Percentiles rank a stretch among this genome's conserved stretches.
Conservation (phyloP, 2,113 vertebrate species). For the Gavia stellata region DNA sequence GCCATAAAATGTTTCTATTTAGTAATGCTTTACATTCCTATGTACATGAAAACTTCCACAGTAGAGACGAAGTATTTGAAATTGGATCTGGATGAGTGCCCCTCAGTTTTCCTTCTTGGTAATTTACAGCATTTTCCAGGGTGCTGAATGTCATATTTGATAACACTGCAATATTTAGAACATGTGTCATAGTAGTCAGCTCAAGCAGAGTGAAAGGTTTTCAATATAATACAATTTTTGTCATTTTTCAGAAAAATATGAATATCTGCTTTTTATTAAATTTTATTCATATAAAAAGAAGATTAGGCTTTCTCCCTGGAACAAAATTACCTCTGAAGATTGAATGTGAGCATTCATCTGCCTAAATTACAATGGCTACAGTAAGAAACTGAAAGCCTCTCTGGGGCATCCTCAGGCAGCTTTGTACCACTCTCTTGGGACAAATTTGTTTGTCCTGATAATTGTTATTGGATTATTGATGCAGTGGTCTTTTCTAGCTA, state of each 20-base stretch:
- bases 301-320: not conserved
- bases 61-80: not conserved
- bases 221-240: not conserved
- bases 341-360: not conserved
- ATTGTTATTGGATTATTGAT: not conserved
- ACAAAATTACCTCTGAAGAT: not conserved
- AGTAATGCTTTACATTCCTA: not conserved
- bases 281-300: not conserved
- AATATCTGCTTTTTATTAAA: constrained; percentile 2
- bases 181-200: not conserved
- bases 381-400: not conserved
- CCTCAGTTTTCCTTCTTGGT: not conserved
- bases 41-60: not conserved
- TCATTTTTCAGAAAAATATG: not conserved
- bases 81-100: not conserved
- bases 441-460: not conserved
- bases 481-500: not conserved
- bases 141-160: not conserved
- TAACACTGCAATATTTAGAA: not conserved
- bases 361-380: not conserved
- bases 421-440: not conserved
- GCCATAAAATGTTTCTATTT: accelerated
- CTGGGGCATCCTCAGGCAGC: not conserved
- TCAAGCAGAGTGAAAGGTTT: constrained; percentile 38
- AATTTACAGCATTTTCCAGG: not conserved